Base-by-base conservation (phyloP, 37 sponge, comb jelly and placozoan genomes). In the Crambe crambe region DNA sequence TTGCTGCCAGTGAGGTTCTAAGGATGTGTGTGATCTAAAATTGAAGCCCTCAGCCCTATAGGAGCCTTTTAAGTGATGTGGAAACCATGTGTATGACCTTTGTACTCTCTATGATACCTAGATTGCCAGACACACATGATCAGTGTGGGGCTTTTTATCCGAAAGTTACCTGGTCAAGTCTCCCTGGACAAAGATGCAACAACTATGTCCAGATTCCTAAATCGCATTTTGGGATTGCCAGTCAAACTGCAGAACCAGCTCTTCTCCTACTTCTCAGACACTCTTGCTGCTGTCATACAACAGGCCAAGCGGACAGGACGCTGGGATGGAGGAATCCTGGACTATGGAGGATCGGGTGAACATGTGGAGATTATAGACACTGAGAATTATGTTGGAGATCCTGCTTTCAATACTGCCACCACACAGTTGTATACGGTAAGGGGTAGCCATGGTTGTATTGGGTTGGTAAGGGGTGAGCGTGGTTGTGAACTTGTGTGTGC, bases 191-290 rank as follows among this genome's bases (percentile, higher is more conserved):
- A 85, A 32, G 95, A 95, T 36, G 60, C 89, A 30, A 62, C 59
- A 41, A 91, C 76, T 73, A 80, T 95, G 57, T 61, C 95, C 40
- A 70, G 89, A 34, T 95, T 95, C 84, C 87, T 95, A 23, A 95
- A 95, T 56, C 85, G 95, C 1, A 75, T 93, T 25, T 82, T 93
- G 37, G 97, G 97, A 3, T 57, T 96, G 3, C 82, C 91, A 18
- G 97, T 96, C 20, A 44, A 82, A 42, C 89, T 96, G 9, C 97
- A 96, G 81, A 96, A 96, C 89, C 75, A 73, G 44, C 75, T 96
- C 32, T 96, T 96, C 68, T 70, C 76, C 31, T 96, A 90, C 83
- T 96, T 96, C 82, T 68, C 86, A 0, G 94, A 90, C 81, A 96
- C 91, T 5, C 84, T 96, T 67, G 74, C 58, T 1, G 61, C 75